Evolutionary conservation across 2,888 invertebrate genomes (phyloP).

Genomic region (Serripes groenlandicus): DNA sequence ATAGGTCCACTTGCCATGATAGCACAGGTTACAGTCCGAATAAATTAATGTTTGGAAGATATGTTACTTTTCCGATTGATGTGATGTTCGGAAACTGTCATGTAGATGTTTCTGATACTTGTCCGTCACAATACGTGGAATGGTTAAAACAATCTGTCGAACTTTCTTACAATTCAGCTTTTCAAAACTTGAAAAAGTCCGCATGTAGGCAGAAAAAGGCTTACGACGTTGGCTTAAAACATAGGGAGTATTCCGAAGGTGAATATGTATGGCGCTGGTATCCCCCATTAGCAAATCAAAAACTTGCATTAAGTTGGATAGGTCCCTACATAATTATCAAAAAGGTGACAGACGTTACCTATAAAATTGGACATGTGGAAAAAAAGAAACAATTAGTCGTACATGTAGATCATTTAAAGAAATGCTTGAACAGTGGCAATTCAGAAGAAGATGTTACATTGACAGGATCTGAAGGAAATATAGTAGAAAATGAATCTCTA

Average conservation of each 20-base stretch:
- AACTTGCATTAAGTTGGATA: constrained; percentile 45
- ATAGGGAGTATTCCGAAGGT: constrained; percentile 11
- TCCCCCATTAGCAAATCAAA: constrained; percentile 34
- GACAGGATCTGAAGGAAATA: too few relatives aligned
- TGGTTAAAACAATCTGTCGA: constrained; percentile 88
- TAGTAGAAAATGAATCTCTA: too few relatives aligned
- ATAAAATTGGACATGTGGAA: constrained; percentile 16
- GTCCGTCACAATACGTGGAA: constrained; percentile 49
- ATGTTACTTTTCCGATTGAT: constrained; percentile 43
- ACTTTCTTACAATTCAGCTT: constrained; percentile 89
- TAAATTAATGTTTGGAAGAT: constrained; percentile 41
- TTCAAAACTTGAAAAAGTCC: constrained; percentile 51
- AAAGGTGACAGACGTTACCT: constrained; percentile 25
- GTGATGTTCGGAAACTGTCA: constrained; percentile 40
- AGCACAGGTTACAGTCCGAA: constrained; percentile 43
- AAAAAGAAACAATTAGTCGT: constrained; percentile 20
- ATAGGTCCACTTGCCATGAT: constrained; percentile 42
- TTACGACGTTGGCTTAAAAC: constrained; percentile 36
- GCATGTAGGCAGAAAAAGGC: constrained; percentile 35
- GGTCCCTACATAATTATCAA: constrained; percentile 46
- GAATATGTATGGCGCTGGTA: constrained; percentile 53
- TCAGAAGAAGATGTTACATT: too few relatives aligned
- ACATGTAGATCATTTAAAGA: constrained; percentile 55
- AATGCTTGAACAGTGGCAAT: too few relatives aligned
- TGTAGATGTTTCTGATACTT: not conserved